Conservation (phyloP, 2,113 vertebrate species). For the Archocentrus centrarchus region DNA sequence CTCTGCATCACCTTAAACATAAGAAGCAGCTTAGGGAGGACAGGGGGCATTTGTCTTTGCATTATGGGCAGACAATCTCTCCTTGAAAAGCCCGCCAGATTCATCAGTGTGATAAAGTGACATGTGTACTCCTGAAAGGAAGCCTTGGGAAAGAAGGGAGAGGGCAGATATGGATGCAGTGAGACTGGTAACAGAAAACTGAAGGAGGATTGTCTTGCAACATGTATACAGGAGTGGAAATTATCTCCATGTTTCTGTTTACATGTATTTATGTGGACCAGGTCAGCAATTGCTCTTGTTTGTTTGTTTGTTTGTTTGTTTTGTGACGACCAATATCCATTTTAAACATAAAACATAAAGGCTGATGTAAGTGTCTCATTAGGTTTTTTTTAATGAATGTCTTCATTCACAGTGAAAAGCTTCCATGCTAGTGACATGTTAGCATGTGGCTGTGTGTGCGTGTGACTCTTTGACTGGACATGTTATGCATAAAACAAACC, state of each 20-base stretch:
- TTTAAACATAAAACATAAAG: too few relatives aligned
- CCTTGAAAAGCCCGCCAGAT: slow-evolving; percentile 80
- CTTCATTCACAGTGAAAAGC: neutral
- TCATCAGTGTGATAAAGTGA: slow-evolving; percentile 81
- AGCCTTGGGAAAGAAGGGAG: slow-evolving; percentile 57
- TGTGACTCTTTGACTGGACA: neutral
- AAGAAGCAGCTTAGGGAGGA: slow-evolving; percentile 63
- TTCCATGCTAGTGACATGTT: neutral
- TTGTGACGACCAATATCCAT: too few relatives aligned
- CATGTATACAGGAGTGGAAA: neutral
- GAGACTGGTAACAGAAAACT: slow-evolving; percentile 8
- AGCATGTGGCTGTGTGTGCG: neutral
- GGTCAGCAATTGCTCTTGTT: too few relatives aligned
- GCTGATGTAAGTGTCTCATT: neutral
- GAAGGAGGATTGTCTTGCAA: slow-evolving; percentile 28
- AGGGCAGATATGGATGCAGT: slow-evolving; percentile 12
- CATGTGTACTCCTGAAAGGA: slow-evolving; percentile 54
- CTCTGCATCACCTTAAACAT: slow-evolving; percentile 78
- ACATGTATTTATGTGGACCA: too few relatives aligned
- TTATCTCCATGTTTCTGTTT: slow-evolving; percentile 2
- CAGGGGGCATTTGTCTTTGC: slow-evolving; percentile 78
- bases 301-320: too few relatives aligned
- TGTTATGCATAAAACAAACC: neutral
- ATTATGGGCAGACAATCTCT: slow-evolving; percentile 74
- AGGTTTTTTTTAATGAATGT: neutral